Conservation (phyloP, 2,113 vertebrate species). For the Bubo bubo region DNA sequence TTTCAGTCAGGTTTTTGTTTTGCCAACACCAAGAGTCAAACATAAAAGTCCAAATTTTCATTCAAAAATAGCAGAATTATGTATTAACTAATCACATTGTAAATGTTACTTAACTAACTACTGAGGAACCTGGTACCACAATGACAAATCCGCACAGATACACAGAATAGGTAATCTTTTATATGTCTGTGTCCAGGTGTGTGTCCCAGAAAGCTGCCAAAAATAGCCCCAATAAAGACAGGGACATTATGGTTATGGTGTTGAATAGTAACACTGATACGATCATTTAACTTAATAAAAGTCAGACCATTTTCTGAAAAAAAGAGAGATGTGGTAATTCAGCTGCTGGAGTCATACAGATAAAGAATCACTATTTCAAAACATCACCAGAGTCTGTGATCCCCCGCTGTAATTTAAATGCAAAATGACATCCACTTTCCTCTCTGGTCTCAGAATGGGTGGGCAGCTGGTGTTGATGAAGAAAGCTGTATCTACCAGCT, state of each 20-base stretch:
- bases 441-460: conserved; percentile 72
- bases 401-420: conserved; percentile 79
- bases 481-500: conserved; percentile 78
- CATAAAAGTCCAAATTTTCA: not conserved
- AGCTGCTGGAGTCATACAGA: not conserved
- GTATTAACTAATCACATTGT: not conserved
- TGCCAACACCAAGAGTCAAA: not conserved
- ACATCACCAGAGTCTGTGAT: conserved; percentile 72
- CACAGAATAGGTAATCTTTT: not conserved
- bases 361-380: not conserved
- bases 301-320: not conserved
- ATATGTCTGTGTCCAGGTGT: not conserved
- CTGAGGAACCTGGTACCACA: not conserved
- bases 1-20: too few species aligned
- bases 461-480: conserved; percentile 82
- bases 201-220: not conserved
- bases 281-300: not conserved
- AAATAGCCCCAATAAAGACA: not conserved
- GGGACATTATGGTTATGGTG: not conserved
- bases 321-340: not conserved
- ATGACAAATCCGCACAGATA: not conserved
- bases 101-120: not conserved
- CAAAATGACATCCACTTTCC: conserved; percentile 79
- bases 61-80: not conserved
- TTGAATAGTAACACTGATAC: not conserved